Evolutionary conservation across 2,113 vertebrate species (phyloP).

Genomic region (Aptenodytes forsteri): DNA sequence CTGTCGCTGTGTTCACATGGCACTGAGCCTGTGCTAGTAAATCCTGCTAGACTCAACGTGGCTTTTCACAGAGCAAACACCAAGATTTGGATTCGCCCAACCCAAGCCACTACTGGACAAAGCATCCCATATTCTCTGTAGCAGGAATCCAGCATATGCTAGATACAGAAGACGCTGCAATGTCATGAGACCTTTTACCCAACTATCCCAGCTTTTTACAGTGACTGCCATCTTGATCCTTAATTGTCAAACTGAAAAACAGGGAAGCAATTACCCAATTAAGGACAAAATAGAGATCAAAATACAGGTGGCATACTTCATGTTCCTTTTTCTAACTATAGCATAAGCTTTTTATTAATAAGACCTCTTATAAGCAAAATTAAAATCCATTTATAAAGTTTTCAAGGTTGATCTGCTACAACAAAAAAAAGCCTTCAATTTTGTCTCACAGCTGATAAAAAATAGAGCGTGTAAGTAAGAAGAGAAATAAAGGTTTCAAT

Average conservation of each 20-base stretch:
- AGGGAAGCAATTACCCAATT: neutral
- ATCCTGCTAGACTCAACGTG: neutral
- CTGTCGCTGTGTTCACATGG: neutral
- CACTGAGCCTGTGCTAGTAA: neutral
- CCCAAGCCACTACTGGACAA: neutral
- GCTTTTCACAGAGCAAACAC: neutral
- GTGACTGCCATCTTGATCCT: neutral
- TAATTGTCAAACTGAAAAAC: neutral
- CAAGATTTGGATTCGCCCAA: neutral
- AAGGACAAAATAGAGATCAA: neutral
- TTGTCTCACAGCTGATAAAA: neutral
- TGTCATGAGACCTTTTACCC: neutral
- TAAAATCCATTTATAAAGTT: neutral
- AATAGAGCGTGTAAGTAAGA: neutral
- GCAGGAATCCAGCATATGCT: neutral
- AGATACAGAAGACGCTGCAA: neutral
- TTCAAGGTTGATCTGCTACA: neutral
- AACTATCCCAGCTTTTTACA: neutral
- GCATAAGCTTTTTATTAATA: neutral
- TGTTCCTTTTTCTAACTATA: neutral
- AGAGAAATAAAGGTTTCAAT: neutral
- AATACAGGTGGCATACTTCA: accelerated
- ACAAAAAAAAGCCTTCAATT: neutral
- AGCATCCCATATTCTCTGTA: neutral
- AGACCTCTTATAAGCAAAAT: neutral